A percentile compares a stretch with the other conserved stretches of the same genome.
Evolutionary conservation across 2,888 invertebrate species (phyloP).

Genomic region (Microctonus hyperodae): DNA sequence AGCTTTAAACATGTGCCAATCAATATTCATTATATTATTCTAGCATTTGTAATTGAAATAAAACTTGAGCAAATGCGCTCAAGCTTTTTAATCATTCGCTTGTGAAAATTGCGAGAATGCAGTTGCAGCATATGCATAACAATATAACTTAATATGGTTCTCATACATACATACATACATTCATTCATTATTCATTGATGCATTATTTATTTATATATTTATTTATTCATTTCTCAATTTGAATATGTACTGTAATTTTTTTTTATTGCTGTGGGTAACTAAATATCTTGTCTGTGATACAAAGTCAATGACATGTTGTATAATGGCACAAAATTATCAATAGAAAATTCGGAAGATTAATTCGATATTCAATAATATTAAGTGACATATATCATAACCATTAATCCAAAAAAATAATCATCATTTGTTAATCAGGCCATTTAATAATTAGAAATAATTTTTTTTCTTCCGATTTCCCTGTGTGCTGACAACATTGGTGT

Average conservation of each 20-base stretch:
- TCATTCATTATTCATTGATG: not conserved
- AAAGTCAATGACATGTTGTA: not conserved
- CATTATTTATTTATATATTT: not conserved
- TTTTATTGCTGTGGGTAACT: not conserved
- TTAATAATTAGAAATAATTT: conserved; percentile 55
- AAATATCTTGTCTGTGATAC: not conserved
- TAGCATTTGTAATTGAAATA: not conserved
- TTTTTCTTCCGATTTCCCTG: conserved; percentile 58
- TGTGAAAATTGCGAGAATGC: not conserved
- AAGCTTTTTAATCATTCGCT: conserved; percentile 8
- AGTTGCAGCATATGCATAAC: not conserved
- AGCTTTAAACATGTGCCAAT: not conserved
- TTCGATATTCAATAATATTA: not conserved
- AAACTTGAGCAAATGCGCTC: not conserved
- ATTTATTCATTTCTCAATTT: not conserved
- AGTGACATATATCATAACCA: conserved; percentile 7
- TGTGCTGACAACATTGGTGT: conserved; percentile 59
- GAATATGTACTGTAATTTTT: too few species aligned
- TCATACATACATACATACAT: not conserved
- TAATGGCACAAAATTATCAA: not conserved
- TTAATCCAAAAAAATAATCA: conserved; percentile 33
- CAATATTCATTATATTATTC: not conserved
- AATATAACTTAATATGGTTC: not conserved
- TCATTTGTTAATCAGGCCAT: conserved; percentile 39
- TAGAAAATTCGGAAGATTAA: conserved; percentile 1